Conservation (phyloP, 2,113 vertebrate genomes). For the Aspidoscelis tigris region DNA sequence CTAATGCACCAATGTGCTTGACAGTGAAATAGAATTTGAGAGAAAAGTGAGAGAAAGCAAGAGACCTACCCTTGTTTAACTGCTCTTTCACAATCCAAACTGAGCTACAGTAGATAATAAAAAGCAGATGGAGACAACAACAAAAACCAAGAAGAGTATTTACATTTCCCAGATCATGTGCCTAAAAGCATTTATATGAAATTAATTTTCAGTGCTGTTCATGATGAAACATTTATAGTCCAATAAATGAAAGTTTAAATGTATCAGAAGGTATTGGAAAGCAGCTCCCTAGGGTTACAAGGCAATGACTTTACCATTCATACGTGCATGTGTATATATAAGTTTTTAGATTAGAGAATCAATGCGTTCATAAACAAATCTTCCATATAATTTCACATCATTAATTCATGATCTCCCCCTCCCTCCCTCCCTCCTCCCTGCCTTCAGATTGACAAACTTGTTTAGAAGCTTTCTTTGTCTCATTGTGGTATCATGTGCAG, state of each 20-base stretch:
- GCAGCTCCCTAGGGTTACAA: slow-evolving; percentile 45
- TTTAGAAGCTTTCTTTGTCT: no score
- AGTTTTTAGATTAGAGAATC: no score
- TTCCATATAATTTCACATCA: no score
- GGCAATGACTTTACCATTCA: not conserved
- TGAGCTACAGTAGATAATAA: slow-evolving; percentile 40
- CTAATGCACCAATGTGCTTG: slow-evolving; percentile 46
- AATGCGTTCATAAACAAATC: no score
- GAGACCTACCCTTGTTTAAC: not conserved
- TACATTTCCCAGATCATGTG: slow-evolving; percentile 53
- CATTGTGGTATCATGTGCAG: no score
- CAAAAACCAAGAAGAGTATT: slow-evolving; percentile 50
- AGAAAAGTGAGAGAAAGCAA: not conserved
- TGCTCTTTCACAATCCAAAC: slow-evolving; percentile 36
- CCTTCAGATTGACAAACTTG: no score
- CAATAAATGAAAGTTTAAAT: slow-evolving; percentile 60
- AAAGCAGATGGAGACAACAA: slow-evolving; percentile 57
- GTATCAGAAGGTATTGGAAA: slow-evolving; percentile 50
- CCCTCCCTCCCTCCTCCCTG: no score
- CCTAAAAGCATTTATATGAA: slow-evolving; percentile 61
- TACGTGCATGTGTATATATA: no score
- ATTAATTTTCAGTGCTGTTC: slow-evolving; percentile 65
- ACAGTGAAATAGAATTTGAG: slow-evolving; percentile 53
- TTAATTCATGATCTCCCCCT: no score
- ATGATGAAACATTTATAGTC: slow-evolving; percentile 54